phyloP scores from a whole-genome alignment of 2,888 invertebrate genomes.

The Hydriomena furcata region DNA sequence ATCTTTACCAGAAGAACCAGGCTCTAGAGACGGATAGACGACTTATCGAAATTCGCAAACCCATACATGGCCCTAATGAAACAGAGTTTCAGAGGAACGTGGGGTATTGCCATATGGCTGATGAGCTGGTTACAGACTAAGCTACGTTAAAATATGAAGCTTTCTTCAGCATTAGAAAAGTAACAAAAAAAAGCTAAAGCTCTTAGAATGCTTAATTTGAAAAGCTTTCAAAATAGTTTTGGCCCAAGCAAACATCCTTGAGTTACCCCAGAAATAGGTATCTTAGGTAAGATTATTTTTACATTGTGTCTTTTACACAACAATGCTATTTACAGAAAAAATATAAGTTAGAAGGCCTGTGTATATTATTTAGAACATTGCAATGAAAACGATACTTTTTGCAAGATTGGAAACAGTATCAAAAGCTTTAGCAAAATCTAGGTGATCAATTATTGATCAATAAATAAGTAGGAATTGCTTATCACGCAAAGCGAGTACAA shows the following conservation, averaged over 20 bases:
- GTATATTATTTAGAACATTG: too few relatives aligned
- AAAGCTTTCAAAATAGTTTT: not conserved
- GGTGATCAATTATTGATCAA: slow-evolving; percentile 32
- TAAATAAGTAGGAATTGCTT: slow-evolving; percentile 36
- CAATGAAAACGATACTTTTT: not conserved
- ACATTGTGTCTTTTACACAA: too few relatives aligned
- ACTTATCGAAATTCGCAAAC: slow-evolving; percentile 87
- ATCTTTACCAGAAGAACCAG: slow-evolving; percentile 89
- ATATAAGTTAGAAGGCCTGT: too few relatives aligned
- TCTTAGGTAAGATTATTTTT: too few relatives aligned
- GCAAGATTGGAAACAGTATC: not conserved
- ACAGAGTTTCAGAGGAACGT: slow-evolving; percentile 89
- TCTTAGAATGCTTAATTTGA: not conserved
- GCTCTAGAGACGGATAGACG: slow-evolving; percentile 90
- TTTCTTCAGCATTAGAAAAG: not conserved
- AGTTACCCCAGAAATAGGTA: too few relatives aligned
- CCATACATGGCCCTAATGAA: slow-evolving; percentile 76
- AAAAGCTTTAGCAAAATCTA: slow-evolving; percentile 8
- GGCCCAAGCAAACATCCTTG: not conserved
- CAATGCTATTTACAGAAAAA: too few relatives aligned
- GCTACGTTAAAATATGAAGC: not conserved
- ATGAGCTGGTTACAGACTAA: slow-evolving; percentile 79
- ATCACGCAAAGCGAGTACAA: not conserved
- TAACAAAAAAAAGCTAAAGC: too few relatives aligned
- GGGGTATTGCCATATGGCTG: slow-evolving; percentile 87